Evolutionary conservation across 1,140 invertebrate species (phyloP).

Genomic region (Drosophila watanabei): DNA sequence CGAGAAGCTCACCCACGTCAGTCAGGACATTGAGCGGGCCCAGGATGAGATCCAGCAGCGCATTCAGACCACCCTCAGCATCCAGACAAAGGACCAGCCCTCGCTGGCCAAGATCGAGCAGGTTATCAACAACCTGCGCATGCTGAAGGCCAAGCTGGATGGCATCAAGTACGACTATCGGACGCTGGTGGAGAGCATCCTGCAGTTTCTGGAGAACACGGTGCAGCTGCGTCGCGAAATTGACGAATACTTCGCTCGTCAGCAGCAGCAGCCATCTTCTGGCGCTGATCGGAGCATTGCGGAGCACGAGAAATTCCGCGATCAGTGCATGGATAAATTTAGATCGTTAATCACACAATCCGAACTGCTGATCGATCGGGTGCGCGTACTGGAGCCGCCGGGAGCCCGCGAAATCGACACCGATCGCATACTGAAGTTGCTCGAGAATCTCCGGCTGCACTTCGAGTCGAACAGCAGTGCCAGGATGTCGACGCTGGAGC

Average conservation of each 20-base stretch:
- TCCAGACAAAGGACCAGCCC: slow-evolving; percentile 87
- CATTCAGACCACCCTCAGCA: slow-evolving; percentile 87
- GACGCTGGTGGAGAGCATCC: slow-evolving; percentile 90
- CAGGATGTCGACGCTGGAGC: slow-evolving; percentile 88
- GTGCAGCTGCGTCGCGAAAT: slow-evolving; percentile 74
- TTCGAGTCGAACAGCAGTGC: slow-evolving; percentile 86
- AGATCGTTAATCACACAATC: slow-evolving; percentile 85
- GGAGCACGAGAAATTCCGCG: slow-evolving; percentile 85
- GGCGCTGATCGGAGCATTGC: slow-evolving; percentile 73
- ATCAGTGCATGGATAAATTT: slow-evolving; percentile 85
- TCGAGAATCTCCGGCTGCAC: slow-evolving; percentile 86
- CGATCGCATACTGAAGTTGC: slow-evolving; percentile 89
- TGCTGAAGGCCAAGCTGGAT: slow-evolving; percentile 87
- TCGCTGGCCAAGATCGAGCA: slow-evolving; percentile 89
- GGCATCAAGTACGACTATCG: slow-evolving; percentile 91
- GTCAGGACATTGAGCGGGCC: slow-evolving; percentile 90
- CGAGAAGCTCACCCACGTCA: slow-evolving; percentile 87
- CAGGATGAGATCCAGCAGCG: slow-evolving; percentile 90
- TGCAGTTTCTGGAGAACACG: slow-evolving; percentile 78
- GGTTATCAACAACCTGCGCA: slow-evolving; percentile 85
- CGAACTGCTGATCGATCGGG: slow-evolving; percentile 82
- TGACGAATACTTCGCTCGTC: slow-evolving; percentile 73
- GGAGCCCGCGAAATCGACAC: slow-evolving; percentile 90
- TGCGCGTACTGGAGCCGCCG: slow-evolving; percentile 88
- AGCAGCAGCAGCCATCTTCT: slow-evolving; percentile 15